Evolutionary conservation across 35 echinoderm and acorn worm species (phyloP).

Genomic region (Ophiothrix spiculata): DNA sequence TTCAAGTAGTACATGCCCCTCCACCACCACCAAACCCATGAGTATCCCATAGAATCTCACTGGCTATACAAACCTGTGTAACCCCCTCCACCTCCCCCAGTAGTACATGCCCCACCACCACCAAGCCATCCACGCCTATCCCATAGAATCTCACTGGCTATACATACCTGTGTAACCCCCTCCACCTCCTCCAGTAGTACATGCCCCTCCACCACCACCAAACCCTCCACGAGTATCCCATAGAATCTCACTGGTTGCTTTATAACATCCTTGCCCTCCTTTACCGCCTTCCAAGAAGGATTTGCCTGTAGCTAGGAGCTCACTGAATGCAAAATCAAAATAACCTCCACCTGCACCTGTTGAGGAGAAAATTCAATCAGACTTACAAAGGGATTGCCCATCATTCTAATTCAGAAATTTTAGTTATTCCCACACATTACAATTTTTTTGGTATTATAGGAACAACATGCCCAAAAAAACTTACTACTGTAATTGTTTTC

Average conservation of each 20-base stretch:
- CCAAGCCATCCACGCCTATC: not conserved
- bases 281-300: constrained; percentile 58
- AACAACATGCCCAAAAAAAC: not conserved
- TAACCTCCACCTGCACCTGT: constrained; percentile 79
- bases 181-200: constrained; percentile 81
- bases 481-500: not conserved
- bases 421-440: too few relatives aligned
- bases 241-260: constrained; percentile 45
- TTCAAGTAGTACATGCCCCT: not conserved
- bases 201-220: constrained; percentile 92
- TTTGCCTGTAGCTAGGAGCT: constrained; percentile 42
- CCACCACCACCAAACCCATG: not conserved
- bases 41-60: not conserved
- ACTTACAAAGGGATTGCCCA: not conserved
- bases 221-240: constrained; percentile 82
- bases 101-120: not conserved
- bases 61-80: not conserved
- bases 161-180: constrained; percentile 79
- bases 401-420: too few relatives aligned
- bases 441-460: too few relatives aligned
- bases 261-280: constrained; percentile 51
- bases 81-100: not conserved
- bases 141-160: not conserved
- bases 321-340: constrained; percentile 28
- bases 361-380: not conserved